Evolutionary conservation across 2,797 vertebrate genomes (phyloP).

Genomic region (Luscinia luscinia): DNA sequence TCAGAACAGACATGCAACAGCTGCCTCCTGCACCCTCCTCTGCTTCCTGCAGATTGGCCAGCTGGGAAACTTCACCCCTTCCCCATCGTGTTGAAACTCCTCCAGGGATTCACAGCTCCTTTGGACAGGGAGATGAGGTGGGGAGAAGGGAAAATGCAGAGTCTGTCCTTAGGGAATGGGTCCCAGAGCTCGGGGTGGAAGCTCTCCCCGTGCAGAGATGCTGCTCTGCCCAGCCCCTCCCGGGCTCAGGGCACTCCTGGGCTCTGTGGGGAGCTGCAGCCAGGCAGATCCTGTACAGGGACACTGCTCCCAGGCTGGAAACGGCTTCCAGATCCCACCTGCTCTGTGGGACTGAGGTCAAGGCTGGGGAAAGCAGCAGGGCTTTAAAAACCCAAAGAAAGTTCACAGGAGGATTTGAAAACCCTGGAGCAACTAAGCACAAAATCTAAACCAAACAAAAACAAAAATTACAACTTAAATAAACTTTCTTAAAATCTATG

Average conservation of each 20-base stretch:
- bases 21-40: slow-evolving; percentile 4
- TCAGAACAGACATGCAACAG: background rate
- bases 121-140: background rate
- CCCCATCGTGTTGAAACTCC: background rate
- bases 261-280: background rate
- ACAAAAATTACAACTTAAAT: background rate
- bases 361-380: background rate
- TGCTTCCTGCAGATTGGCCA: background rate
- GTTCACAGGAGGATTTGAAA: background rate
- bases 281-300: background rate
- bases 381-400: background rate
- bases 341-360: background rate
- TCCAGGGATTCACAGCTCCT: background rate
- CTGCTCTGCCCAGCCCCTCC: background rate
- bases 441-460: background rate
- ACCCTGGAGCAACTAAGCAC: background rate
- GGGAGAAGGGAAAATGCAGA: background rate
- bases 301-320: background rate
- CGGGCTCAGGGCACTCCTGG: background rate
- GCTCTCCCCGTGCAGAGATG: background rate
- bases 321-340: background rate
- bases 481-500: background rate
- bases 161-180: background rate
- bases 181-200: background rate
- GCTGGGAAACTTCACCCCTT: background rate